Evolutionary conservation across 1,140 invertebrate species (phyloP).

Genomic region (Thrips palmi): DNA sequence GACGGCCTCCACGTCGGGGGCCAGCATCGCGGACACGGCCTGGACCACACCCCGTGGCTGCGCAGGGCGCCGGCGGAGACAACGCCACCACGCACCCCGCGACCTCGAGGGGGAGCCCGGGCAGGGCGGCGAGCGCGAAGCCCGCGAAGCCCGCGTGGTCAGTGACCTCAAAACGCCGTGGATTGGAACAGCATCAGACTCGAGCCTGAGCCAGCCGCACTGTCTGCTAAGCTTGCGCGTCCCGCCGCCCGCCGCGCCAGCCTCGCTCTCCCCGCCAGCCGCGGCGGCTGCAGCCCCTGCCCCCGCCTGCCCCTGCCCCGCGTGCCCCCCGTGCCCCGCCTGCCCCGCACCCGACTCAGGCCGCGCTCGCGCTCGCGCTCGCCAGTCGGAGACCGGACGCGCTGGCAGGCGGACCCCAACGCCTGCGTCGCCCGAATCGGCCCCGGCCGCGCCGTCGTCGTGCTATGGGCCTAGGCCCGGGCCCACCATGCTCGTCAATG

Average conservation of each 20-base stretch:
- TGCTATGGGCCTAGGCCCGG: no score
- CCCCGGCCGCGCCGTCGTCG: no score
- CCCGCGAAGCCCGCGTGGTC: slow-evolving; percentile 8
- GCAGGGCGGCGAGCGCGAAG: background rate
- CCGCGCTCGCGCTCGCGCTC: background rate
- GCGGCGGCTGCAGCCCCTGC: no score
- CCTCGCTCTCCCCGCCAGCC: no score
- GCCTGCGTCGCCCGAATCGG: no score
- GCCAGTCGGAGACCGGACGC: slow-evolving; percentile 2
- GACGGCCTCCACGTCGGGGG: background rate
- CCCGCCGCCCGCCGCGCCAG: no score
- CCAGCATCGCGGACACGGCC: background rate
- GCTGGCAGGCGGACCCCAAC: no score
- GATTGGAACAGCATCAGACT: slow-evolving; percentile 2
- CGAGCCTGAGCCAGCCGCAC: background rate
- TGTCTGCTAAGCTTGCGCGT: no score
- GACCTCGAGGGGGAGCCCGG: background rate
- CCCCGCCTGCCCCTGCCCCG: no score
- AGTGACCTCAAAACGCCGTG: slow-evolving; percentile 11
- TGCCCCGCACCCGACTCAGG: no score
- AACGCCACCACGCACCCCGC: background rate
- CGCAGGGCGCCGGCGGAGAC: background rate
- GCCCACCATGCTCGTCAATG: no score
- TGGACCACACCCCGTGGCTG: slow-evolving; percentile 2
- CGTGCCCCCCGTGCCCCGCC: no score